Conservation (phyloP, 2,888 invertebrate species). For the Apamea monoglypha region DNA sequence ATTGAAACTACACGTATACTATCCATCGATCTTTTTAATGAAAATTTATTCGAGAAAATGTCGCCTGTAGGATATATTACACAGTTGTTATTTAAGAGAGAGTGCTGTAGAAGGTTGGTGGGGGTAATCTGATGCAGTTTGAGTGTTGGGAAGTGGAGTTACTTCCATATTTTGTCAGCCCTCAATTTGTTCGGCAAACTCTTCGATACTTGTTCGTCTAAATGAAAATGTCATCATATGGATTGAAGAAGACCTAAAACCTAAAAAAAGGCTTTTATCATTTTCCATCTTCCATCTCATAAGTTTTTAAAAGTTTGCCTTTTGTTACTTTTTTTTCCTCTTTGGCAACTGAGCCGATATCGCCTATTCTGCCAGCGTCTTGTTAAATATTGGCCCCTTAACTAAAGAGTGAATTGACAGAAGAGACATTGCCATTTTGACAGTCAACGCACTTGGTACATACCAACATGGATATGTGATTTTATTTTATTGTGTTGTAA, state of each 20-base stretch:
- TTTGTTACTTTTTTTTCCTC: background rate
- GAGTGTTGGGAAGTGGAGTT: background rate
- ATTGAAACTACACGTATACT: conserved; percentile 51
- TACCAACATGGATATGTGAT: background rate
- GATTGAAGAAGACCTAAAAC: background rate
- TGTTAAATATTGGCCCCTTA: background rate
- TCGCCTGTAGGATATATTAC: conserved; percentile 37
- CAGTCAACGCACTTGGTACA: background rate
- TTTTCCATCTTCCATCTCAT: background rate
- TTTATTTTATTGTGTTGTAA: background rate
- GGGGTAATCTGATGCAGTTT: conserved; percentile 30
- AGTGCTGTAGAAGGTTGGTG: conserved; percentile 6
- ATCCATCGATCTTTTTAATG: conserved; percentile 63
- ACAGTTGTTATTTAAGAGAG: conserved; percentile 34
- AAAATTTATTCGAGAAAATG: conserved; percentile 62
- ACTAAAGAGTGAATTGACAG: background rate
- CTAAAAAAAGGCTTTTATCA: background rate
- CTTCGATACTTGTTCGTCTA: no score
- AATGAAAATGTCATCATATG: background rate
- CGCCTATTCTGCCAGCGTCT: no score
- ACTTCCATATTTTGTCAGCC: background rate
- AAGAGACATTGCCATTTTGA: background rate
- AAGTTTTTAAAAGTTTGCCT: background rate
- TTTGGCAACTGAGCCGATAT: no score
- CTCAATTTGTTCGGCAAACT: background rate